Conservation (phyloP, 2,113 vertebrate genomes). For the Megaleporinus macrocephalus region DNA sequence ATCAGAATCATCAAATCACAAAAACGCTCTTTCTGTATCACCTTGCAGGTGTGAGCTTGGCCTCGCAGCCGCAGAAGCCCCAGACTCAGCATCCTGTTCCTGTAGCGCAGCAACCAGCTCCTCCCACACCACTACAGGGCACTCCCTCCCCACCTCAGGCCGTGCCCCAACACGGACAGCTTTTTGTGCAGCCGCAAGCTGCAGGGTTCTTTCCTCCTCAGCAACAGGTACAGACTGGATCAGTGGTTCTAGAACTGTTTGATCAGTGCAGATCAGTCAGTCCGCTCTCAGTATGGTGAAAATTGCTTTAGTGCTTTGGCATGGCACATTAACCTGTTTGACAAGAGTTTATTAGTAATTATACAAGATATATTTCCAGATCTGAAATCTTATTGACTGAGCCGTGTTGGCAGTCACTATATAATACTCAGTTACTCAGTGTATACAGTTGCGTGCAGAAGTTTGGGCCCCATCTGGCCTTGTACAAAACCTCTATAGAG, state of each 20-base stretch:
- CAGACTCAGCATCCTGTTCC: constrained; percentile 69
- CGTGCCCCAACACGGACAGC: constrained; percentile 87
- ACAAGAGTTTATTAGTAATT: no score
- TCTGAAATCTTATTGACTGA: no score
- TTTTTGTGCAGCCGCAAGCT: constrained; percentile 86
- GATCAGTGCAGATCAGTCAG: not conserved
- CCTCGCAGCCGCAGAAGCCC: constrained; percentile 67
- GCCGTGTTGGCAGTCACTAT: no score
- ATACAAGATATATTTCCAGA: no score
- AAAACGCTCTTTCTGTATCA: not conserved
- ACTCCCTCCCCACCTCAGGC: constrained; percentile 78
- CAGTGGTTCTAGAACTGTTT: not conserved
- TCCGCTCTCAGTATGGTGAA: no score
- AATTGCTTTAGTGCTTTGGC: no score
- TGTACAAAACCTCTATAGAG: no score
- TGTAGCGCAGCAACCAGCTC: constrained; percentile 69
- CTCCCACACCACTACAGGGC: constrained; percentile 66
- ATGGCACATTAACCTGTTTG: no score
- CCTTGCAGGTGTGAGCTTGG: constrained; percentile 53
- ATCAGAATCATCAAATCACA: not conserved
- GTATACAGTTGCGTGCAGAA: no score
- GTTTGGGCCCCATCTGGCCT: no score
- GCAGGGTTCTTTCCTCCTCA: constrained; percentile 64
- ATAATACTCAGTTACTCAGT: no score
- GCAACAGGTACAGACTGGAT: constrained; percentile 61